Percentiles rank a stretch among this genome's conserved stretches.
Evolutionary conservation across 2,888 invertebrate species (phyloP).

Genomic region (Mimumesa dahlbomi): DNA sequence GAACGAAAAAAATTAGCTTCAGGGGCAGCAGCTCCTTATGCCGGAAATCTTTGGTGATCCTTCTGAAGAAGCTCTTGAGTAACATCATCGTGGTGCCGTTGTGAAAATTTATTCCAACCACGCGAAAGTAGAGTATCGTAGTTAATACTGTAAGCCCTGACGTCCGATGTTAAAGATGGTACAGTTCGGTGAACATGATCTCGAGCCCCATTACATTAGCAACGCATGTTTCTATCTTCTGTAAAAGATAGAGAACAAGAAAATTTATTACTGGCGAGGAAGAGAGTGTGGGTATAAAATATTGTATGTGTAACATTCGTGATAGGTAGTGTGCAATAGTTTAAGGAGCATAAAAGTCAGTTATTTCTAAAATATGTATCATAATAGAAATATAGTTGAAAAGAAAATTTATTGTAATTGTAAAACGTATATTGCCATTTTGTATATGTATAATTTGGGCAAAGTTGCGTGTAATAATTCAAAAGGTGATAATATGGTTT

Average conservation of each 20-base stretch:
- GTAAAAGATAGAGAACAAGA: neutral
- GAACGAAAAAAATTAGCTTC: slow-evolving; percentile 89
- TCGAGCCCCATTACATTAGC: slow-evolving; percentile 20
- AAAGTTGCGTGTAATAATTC: no score
- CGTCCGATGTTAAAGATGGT: slow-evolving; percentile 29
- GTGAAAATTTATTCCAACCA: neutral
- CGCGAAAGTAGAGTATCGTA: slow-evolving; percentile 29
- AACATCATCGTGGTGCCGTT: slow-evolving; percentile 82
- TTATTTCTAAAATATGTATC: no score
- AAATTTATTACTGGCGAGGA: no score
- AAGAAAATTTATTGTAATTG: no score
- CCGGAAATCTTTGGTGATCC: slow-evolving; percentile 86
- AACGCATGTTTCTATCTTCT: slow-evolving; percentile 39
- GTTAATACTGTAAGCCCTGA: slow-evolving; percentile 2
- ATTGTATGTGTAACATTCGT: no score
- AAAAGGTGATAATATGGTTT: no score
- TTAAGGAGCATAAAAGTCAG: no score
- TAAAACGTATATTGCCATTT: no score
- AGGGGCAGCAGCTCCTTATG: slow-evolving; percentile 88
- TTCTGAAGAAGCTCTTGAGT: slow-evolving; percentile 84
- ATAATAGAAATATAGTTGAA: no score
- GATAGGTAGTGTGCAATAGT: no score
- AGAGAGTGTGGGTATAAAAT: no score
- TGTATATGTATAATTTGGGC: no score
- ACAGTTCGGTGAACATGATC: slow-evolving; percentile 19